Conservation (phyloP, 2,797 vertebrate species). For the Lagocephalus sceleratus region DNA sequence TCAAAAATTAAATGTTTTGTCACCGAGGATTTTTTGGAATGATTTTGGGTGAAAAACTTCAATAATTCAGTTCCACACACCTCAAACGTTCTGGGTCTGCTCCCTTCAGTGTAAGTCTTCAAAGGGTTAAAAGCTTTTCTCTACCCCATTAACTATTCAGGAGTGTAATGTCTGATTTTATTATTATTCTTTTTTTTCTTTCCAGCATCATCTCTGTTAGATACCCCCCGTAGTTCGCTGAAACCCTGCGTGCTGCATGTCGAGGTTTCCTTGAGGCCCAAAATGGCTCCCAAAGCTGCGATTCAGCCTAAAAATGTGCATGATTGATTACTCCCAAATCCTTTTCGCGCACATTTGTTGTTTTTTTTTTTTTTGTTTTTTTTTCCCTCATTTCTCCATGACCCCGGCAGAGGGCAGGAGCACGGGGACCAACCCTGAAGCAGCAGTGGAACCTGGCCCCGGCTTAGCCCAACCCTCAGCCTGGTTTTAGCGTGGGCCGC, state of each 20-base stretch:
- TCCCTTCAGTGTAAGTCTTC: constrained; percentile 21
- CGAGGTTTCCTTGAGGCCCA: no score
- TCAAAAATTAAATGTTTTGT: constrained; percentile 1
- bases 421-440: constrained; percentile 45
- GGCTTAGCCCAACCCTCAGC: constrained; percentile 64
- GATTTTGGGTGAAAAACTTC: no score
- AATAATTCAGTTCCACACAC: no score
- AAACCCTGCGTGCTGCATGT: no score
- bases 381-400: constrained; percentile 33
- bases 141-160: constrained; percentile 59
- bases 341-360: neutral
- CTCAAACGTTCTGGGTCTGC: constrained; percentile 17
- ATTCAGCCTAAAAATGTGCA: no score
- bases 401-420: constrained; percentile 71
- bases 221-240: no score
- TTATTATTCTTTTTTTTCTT: constrained; percentile 27
- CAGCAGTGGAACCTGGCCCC: constrained; percentile 44
- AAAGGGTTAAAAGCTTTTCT: constrained; percentile 60
- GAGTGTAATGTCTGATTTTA: constrained; percentile 47
- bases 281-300: no score
- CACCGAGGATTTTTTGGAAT: no score
- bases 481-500: constrained; percentile 79
- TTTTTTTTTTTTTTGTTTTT: neutral
- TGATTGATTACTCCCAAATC: no score
- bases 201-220: no score